Conservation (phyloP, 2,797 vertebrate species). For the Phalanger gymnotis region DNA sequence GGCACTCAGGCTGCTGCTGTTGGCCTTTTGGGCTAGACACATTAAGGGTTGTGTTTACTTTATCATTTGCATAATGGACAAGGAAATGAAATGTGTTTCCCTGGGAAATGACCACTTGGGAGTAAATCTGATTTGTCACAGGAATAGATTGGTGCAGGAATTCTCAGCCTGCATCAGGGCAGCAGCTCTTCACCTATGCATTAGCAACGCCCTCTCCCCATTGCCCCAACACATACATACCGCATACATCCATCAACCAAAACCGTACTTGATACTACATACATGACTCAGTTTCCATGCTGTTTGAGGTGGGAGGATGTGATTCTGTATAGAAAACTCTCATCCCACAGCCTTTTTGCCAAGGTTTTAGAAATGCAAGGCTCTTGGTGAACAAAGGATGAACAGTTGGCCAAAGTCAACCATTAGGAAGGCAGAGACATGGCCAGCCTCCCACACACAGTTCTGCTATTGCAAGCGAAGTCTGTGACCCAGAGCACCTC, state of each 20-base stretch:
- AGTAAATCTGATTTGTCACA: slow-evolving; percentile 23
- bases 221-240: background rate
- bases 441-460: background rate
- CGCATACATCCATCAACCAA: background rate
- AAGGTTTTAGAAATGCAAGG: background rate
- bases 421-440: fast-evolving
- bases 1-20: background rate
- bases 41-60: background rate
- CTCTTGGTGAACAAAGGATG: background rate
- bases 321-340: background rate
- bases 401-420: background rate
- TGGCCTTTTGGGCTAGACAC: background rate
- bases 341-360: fast-evolving
- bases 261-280: background rate
- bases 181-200: fast-evolving
- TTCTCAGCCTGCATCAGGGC: background rate
- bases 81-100: slow-evolving; percentile 6
- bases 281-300: background rate
- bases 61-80: background rate
- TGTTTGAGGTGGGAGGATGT: background rate
- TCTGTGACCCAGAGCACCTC: background rate
- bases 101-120: background rate
- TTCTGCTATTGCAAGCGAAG: fast-evolving
- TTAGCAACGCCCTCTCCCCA: background rate
- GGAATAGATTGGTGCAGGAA: background rate